Base-by-base conservation (phyloP, 2,113 vertebrate genomes). In the Excalfactoria chinensis region DNA sequence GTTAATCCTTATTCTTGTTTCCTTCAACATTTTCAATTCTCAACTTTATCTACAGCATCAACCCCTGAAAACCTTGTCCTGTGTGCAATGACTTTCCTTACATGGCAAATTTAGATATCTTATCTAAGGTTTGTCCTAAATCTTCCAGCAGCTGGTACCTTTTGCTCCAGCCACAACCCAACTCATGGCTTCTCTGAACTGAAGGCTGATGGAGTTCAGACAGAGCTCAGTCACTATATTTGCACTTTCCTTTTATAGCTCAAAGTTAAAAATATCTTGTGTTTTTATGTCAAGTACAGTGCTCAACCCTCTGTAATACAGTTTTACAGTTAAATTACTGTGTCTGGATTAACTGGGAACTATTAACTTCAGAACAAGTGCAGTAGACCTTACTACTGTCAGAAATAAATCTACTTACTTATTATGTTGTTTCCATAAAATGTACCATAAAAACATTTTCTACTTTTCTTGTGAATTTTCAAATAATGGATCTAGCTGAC, bases 231-330 rank as follows among this genome's bases (percentile, higher is more conserved):
- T 71, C 22, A 15, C 88, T 91, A 84, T 95, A 95, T 91, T 93
- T 91, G 51, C n/a, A 40, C 72, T 88, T 94, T 91, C 95, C 48
- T 90, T 77, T 95, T 88, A 94, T 94, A 95, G 82, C 72, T 84
- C 51, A 60, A 81, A 93, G 86, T 55, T 91, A 94, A 95, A 95
- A 95, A 95, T 96, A 96, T 11, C 89, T 73, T 62, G 72, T 7
- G 9, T 90, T 96, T 95, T 80, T 91, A 49, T 88, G 66, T 56
- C 90, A 90, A 91, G 72, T 63, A 67, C 56, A 93, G 69, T 62
- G 63, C 25, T 94, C 64, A 90, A 74, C 59, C 5, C 19, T 22
- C 68, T 77, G 56, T 89, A 85, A 94, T 68, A 72, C 56, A 77
- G 68, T 67, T 89, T 85, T 88, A 77, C 75, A 80, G 72, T 77